phyloP scores from a whole-genome alignment of 2,888 invertebrate genomes.

The Ephialtes manifestator region DNA sequence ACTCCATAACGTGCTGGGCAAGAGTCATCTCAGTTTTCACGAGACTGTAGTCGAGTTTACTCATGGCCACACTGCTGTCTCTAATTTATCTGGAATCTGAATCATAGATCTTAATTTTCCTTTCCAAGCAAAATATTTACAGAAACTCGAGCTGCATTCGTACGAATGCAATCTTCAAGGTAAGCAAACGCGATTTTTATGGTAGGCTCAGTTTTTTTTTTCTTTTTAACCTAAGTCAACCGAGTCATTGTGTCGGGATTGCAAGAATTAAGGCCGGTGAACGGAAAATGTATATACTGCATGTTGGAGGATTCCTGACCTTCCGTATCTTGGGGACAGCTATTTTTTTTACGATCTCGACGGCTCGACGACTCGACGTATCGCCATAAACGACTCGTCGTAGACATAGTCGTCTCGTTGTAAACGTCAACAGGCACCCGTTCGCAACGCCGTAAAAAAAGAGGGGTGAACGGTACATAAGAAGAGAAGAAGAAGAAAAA shows the following conservation, averaged over 20 bases:
- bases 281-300: slow-evolving; percentile 42
- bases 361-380: slow-evolving; percentile 63
- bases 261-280: slow-evolving; percentile 38
- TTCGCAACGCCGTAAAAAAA: slow-evolving; percentile 81
- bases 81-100: slow-evolving; percentile 60
- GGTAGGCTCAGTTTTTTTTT: slow-evolving; percentile 13
- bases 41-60: slow-evolving; percentile 42
- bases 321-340: slow-evolving; percentile 75
- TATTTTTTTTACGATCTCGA: slow-evolving; percentile 77
- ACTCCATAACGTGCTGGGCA: slow-evolving; percentile 1
- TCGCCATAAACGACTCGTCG: slow-evolving; percentile 78
- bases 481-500: slow-evolving; percentile 49
- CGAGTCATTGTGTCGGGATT: slow-evolving; percentile 13
- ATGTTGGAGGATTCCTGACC: slow-evolving; percentile 74
- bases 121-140: slow-evolving; percentile 28
- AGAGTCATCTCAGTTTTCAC: slow-evolving; percentile 47
- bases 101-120: slow-evolving; percentile 51
- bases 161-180: slow-evolving; percentile 39
- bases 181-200: slow-evolving; percentile 50
- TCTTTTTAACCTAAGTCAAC: slow-evolving; percentile 15
- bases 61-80: slow-evolving; percentile 27
- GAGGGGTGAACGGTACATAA: slow-evolving; percentile 69
- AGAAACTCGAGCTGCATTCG: slow-evolving; percentile 33
- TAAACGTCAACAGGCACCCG: slow-evolving; percentile 80
- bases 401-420: slow-evolving; percentile 69